phyloP scores from a whole-genome alignment of 2,888 invertebrate genomes.

The Linnaemya tessellans region DNA sequence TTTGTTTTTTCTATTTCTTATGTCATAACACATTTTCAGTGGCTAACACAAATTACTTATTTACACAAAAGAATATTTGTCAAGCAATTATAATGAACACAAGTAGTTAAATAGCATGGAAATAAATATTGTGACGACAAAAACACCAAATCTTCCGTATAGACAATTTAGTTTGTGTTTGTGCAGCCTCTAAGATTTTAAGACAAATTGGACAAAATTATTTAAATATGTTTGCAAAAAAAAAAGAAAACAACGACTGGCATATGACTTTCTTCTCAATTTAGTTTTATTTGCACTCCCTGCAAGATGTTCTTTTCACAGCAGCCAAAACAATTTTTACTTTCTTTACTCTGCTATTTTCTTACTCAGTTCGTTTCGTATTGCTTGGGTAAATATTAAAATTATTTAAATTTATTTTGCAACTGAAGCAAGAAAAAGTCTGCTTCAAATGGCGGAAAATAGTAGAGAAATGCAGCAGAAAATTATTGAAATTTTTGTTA shows the following conservation, averaged over 20 bases:
- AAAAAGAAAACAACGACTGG: not conserved
- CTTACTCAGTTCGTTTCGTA: not conserved
- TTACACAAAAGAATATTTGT: constrained; percentile 25
- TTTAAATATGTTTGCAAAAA: not conserved
- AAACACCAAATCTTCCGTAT: not conserved
- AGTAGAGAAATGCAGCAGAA: constrained; percentile 6
- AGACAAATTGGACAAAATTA: not conserved
- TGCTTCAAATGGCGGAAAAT: constrained; percentile 18
- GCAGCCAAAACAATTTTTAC: constrained; percentile 6
- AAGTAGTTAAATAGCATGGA: constrained; percentile 3
- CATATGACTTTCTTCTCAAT: not conserved
- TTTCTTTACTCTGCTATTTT: not conserved
- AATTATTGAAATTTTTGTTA: constrained; percentile 29
- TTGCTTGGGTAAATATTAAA: constrained; percentile 1
- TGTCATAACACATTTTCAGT: constrained; percentile 12
- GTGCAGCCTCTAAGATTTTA: not conserved
- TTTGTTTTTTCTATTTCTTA: not conserved
- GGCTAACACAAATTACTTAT: constrained; percentile 26
- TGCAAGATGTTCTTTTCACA: not conserved
- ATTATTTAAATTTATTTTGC: constrained; percentile 61
- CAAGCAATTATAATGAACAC: constrained; percentile 5
- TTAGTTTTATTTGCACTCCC: not conserved
- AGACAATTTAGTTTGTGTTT: not conserved
- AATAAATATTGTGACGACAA: not conserved
- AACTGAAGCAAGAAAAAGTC: constrained; percentile 10